phyloP scores from a whole-genome alignment of 2,888 invertebrate species.

The Cephonodes hylas region DNA sequence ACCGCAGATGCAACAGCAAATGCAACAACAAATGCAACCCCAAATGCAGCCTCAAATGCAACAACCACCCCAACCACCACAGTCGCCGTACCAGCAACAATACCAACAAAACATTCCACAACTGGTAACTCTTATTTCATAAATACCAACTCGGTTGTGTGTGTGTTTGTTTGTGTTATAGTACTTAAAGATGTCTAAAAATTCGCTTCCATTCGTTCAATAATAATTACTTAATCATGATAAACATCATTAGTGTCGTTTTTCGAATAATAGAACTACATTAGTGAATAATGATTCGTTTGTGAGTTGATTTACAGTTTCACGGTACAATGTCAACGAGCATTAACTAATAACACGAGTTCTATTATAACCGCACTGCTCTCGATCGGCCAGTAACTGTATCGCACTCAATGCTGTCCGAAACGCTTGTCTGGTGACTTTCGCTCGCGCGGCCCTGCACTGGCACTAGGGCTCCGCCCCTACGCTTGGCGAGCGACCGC shows the following conservation, averaged over 20 bases:
- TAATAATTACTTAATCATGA: background rate
- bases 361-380: background rate
- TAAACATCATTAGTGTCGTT: background rate
- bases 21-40: conserved; percentile 58
- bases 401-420: background rate
- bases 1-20: conserved; percentile 62
- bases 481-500: background rate
- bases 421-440: background rate
- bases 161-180: background rate
- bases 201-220: background rate
- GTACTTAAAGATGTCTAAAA: background rate
- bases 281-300: background rate
- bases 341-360: background rate
- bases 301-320: background rate
- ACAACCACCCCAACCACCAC: conserved; percentile 48
- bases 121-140: conserved; percentile 61
- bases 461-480: background rate
- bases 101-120: conserved; percentile 78
- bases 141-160: conserved; percentile 5
- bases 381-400: background rate
- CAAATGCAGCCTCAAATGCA: conserved; percentile 61
- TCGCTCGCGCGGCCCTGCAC: background rate
- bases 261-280: background rate
- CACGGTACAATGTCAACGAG: too few species aligned
- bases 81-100: conserved; percentile 72